Evolutionary conservation across 1,140 invertebrate genomes (phyloP).

Genomic region (Saccostrea glomerata): DNA sequence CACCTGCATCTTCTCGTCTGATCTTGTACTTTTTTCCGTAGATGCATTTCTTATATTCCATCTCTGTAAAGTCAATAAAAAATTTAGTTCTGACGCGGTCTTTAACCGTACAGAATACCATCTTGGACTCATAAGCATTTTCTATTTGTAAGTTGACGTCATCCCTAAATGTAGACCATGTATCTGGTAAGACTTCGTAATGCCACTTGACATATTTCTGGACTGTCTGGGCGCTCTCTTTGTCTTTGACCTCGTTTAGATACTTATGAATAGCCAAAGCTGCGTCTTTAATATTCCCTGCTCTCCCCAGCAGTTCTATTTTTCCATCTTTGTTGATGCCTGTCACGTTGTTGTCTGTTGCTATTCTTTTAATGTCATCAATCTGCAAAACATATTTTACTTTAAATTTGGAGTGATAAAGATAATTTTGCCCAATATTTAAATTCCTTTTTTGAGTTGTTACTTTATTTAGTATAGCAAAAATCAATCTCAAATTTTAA

Average conservation of each 20-base stretch:
- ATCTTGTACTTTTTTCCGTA: conserved; percentile 33
- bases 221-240: conserved; percentile 47
- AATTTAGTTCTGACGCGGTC: no score
- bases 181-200: conserved; percentile 23
- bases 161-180: conserved; percentile 8
- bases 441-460: no score
- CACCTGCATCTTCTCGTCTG: not conserved
- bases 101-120: no score
- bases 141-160: conserved; percentile 42
- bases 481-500: no score
- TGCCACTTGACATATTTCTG: conserved; percentile 57
- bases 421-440: no score
- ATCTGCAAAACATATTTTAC: not conserved
- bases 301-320: not conserved
- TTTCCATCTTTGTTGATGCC: no score
- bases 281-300: not conserved
- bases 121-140: conserved; percentile 33
- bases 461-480: no score
- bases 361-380: conserved; percentile 28
- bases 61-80: conserved; percentile 52
- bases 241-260: conserved; percentile 18
- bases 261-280: not conserved
- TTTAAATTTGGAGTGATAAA: no score
- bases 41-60: conserved; percentile 34
- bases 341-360: no score